Base-by-base conservation (phyloP, 2,113 vertebrate species). In the Pavo muticus region DNA sequence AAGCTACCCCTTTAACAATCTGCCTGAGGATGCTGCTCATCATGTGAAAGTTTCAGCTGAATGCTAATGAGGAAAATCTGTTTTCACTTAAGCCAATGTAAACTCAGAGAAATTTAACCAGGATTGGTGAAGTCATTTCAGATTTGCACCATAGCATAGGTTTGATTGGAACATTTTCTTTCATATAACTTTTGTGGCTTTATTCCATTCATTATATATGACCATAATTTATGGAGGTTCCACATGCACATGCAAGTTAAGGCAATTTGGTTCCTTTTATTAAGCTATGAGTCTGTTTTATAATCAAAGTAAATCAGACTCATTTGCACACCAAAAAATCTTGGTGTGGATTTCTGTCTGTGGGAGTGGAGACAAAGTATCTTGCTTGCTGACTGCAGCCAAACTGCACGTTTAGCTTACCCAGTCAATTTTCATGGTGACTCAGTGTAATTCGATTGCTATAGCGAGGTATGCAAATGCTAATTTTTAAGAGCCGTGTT, bases 251-350 rank as follows among this genome's bases (percentile, higher is more conserved):
- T 95, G 88, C 96, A 96, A 90, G 95, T 97, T 93, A 96, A 94
- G 70, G 40, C 86, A 95, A 94, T 95, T 96, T 96, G 52, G 95
- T 94, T 96, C 94, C 95, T 95, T 95, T 97, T 95, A 97, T 97
- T 96, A 97, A 96, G 88, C 90, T 90, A 88, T 96, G 95, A 95
- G 93, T 95, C 94, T 96, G 79, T 94, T 95, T 96, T 95, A 95
- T 93, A 95, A 97, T 97, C 96, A 95, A 95, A 97, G 94, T 90
- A 95, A 96, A 90, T 90, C 90, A 93, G 57, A 63, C 91, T 96
- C 88, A 96, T 95, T 97, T 95, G 96, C 96, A 97, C 96, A 96
- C 95, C 94, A 96, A 95, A 96, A 96, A 95, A 95, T 94, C 93
- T 96, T 94, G 85, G 90, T 95, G 95, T 93, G 91, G 82, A 91